Evolutionary conservation across 2,797 vertebrate species (phyloP), one percentile per base, ranked within the genome.

Genomic region (Rhadinocentrus ornatus): DNA sequence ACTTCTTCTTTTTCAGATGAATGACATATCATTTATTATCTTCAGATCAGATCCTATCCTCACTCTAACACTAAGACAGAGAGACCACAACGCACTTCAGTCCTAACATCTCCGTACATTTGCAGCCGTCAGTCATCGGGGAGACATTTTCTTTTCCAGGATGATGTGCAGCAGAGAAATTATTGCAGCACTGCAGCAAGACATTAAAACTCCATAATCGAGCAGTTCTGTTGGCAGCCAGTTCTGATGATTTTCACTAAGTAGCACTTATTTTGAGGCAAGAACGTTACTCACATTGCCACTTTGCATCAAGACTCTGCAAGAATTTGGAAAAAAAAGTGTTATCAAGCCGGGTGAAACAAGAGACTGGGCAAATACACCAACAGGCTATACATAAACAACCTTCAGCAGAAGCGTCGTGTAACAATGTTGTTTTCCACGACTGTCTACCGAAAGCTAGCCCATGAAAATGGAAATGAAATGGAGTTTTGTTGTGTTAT

Each of bases 1-100:
- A 78, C 81, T 88, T 80, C 68, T 62, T 88, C 76, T 86, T 74
- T 80, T 85, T 80, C 66, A 66, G 69, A 86, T 85, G 84, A 91
- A 88, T 72, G 88, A 75, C 80, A 91, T 80, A 78, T 90, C 75
- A 80, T 90, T 88, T 91, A 81, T 85, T n/a, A 88, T 86, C 87
- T 90, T 85, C 80, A 81, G 83, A 86, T 88, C 75, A 61, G 71
- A 82, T 84, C 79, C 79, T 80, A 80, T 81, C 79, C 88, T 86
- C 44, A 18, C 34, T 77, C 6, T 29, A 50, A 69, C 48, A 69
- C 73, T 71, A 59, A 80, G 70, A 75, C 62, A 59, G 44, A 77
- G 69, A 60, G 69, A 66, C 57, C 53, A 64, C 54, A 50, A 18
- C 2, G 29, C 62, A 24, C 52, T 53, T 67, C 71, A 59, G 59